These are phyloP conservation scores for Charina bottae DNA, from an alignment of 2,113 vertebrate genomes.

Conservation along the genomic window DNA sequence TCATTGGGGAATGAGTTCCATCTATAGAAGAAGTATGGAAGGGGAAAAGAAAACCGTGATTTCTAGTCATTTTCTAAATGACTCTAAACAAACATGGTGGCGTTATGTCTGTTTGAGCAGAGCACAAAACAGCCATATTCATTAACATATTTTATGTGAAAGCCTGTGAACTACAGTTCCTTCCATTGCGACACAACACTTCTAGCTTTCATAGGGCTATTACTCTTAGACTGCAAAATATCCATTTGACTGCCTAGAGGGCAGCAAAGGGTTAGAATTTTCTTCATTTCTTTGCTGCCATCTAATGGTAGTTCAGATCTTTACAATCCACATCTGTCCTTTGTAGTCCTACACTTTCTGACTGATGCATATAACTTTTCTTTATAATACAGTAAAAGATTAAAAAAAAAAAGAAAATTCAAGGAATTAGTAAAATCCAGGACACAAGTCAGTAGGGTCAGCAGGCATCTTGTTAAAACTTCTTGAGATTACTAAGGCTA, in stretches of 20 bases:
- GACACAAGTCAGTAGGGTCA: background rate
- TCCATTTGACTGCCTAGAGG: background rate
- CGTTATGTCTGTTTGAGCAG: background rate
- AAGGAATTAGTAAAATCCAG: background rate
- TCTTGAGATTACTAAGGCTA: background rate
- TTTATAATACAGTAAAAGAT: no score
- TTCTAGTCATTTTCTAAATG: background rate
- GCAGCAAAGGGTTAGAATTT: background rate
- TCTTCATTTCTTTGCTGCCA: background rate
- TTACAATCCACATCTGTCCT: background rate
- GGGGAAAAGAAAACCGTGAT: background rate
- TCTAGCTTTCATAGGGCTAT: background rate
- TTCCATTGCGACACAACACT: background rate
- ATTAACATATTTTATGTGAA: background rate
- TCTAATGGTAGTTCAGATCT: background rate
- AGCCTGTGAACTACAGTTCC: background rate
- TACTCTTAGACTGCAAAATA: background rate
- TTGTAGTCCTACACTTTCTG: background rate
- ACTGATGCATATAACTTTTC: no score
- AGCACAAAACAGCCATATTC: background rate
- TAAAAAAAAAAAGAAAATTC: no score
- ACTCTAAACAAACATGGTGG: background rate
- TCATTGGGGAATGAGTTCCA: background rate
- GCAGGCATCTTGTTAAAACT: background rate
- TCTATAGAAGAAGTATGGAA: background rate